phyloP scores from a whole-genome alignment of 2,113 vertebrate species.

The Scalopus aquaticus region DNA sequence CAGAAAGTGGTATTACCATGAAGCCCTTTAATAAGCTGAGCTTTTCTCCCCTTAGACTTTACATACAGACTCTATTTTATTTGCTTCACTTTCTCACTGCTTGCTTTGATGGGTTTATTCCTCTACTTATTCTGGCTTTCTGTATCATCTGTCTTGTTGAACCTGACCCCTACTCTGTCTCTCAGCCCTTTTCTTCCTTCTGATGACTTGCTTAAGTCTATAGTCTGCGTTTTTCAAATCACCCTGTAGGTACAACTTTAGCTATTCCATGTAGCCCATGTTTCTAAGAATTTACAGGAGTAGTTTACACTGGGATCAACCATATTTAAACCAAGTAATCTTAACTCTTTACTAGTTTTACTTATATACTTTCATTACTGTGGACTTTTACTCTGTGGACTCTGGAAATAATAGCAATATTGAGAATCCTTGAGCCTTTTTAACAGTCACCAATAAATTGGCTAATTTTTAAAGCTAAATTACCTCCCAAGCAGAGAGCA shows the following conservation, averaged over 20 bases:
- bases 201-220: not conserved
- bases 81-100: not conserved
- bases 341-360: not conserved
- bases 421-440: not conserved
- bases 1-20: not conserved
- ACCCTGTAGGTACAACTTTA: not conserved
- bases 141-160: not conserved
- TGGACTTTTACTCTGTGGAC: not conserved
- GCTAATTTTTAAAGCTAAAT: not conserved
- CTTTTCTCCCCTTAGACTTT: not conserved
- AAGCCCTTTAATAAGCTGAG: constrained; percentile 5
- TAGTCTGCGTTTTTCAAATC: not conserved
- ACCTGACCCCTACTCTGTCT: not conserved
- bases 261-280: not conserved
- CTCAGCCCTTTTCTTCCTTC: not conserved
- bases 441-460: not conserved
- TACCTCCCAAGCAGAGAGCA: not conserved
- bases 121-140: not conserved
- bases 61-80: not conserved
- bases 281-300: not conserved
- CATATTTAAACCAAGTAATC: not conserved
- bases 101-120: not conserved
- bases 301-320: not conserved
- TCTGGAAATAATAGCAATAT: not conserved
- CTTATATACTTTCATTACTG: not conserved